phyloP scores from a whole-genome alignment of 2,797 vertebrate species.

The Tragopan temminckii region DNA sequence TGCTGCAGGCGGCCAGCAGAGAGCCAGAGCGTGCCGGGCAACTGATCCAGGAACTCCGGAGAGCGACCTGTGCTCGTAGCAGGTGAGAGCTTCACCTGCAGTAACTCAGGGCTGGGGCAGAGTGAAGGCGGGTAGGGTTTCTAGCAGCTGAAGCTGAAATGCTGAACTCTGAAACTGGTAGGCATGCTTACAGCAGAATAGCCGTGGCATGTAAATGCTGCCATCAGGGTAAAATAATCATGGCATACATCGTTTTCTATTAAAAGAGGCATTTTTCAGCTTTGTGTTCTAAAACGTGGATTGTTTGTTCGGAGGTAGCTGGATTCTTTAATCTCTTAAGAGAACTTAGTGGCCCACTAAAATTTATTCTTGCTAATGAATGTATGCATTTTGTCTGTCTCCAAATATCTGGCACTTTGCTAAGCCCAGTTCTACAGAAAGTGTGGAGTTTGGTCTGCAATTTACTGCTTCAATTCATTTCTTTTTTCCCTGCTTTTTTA shows the following conservation, averaged over 20 bases:
- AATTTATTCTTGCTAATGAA: not conserved
- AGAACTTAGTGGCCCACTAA: not conserved
- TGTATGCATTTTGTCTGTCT: not conserved
- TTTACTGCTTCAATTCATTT: not conserved
- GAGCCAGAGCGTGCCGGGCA: constrained; percentile 92
- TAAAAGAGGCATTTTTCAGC: not conserved
- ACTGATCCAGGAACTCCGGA: constrained; percentile 89
- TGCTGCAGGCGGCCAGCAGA: constrained; percentile 93
- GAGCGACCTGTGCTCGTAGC: constrained; percentile 80
- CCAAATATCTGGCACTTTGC: not conserved
- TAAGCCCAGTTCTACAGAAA: not conserved
- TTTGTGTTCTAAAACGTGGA: not conserved
- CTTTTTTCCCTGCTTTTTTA: not conserved
- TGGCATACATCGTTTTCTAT: not conserved
- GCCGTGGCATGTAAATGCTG: not conserved
- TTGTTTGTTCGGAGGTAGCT: not conserved
- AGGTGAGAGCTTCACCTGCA: constrained; percentile 81
- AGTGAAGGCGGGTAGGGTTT: not conserved
- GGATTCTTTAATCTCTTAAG: not conserved
- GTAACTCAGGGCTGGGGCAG: not conserved
- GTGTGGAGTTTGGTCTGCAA: not conserved
- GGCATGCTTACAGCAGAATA: not conserved
- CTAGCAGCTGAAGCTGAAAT: not conserved
- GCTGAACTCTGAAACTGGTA: not conserved
- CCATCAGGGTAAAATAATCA: not conserved